Base-by-base conservation (phyloP, 2,888 invertebrate species). In the Atrina japonica region DNA sequence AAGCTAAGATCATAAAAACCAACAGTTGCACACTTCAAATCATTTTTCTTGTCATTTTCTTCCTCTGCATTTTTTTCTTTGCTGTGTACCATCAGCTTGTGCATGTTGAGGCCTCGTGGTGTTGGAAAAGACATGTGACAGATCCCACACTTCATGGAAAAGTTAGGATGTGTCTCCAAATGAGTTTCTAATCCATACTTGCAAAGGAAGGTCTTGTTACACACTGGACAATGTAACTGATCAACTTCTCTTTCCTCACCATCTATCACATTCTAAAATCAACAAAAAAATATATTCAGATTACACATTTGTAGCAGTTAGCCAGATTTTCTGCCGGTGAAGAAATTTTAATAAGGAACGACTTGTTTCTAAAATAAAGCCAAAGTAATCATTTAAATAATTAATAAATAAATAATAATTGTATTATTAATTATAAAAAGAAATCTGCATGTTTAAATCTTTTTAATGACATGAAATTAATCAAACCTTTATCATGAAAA, bases 61-160 rank as follows among this genome's bases (percentile, higher is more conserved):
- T 55, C 68, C 30, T 64, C 63, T 14, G 43, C 41, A 27, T 1
- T 1, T 29, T 50, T 65, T 16, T 60, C 66, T 59, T 81, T 77
- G 21, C 76, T 74, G 66, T 95, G 95, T 0, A 92, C 93, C 79
- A 93, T 93, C 84, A 93, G 93, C 50, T 93, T 93, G 89, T 96
- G 96, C 43, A 94, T 92, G 82, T 94, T 94, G 73, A 95, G 92
- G 5, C 94, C 93, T 70, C 94, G 94, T 1, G 76, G 94, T 93
- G 50, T 94, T 80, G 94, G 94, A 88, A 95, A 96, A 5, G 94
- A 92, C 65, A 94, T 93, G 68, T 94, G 93, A 89, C 96, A 96
- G 63, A 93, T 92, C 0, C 93, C 93, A 88, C 96, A 96, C 84
- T 94, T 94, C 64, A 94, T 92, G 1, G 93, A 92, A 83, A 93